Evolutionary conservation across 2,888 invertebrate species (phyloP), one percentile per base, ranked within the genome.

Genomic region (Lasioglossum lativentre): DNA sequence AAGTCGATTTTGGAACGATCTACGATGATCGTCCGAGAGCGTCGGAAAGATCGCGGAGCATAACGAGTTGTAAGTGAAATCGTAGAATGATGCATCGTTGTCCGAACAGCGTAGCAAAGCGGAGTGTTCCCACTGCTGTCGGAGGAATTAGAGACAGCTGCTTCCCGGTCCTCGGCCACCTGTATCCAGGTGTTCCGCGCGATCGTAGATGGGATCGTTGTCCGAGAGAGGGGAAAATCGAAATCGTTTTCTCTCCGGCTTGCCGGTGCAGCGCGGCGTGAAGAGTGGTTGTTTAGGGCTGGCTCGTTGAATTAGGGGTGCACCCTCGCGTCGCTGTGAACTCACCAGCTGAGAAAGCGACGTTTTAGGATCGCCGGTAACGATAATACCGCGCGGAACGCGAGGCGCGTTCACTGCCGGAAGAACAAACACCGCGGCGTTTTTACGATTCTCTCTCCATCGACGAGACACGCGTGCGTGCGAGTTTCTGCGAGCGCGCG

Each of bases 171-270:
- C 87, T 88, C 81, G 88, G 90, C 89, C 94, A 94, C 94, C 94
- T 94, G 94, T 91, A 90, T 92, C 93, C 94, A 92, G 94, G 92
- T 93, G 92, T 93, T 92, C 79, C 16, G 72, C 59, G 52, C 38
- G 68, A 83, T 83, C 81, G 84, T 75, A 84, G 83, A 75, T 82
- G 78, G 77, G 83, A 81, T 87, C 75, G 66, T n/a, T 5, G 42
- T 63, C n/a, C 38, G 14, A 80, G 74, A 27, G 19, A 14, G 79
- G 79, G 73, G 40, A 52, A 73, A 82, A 81, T 80, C 70, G 75
- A 85, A 79, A 83, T 79, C 30, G 52, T 52, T 76, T 72, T 63
- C 56, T 45, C n/a, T 2, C 30, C 8, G 42, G 66, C 73, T 27
- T 19, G 63, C 10, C 45, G 23, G 34, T 3, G 34, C 34, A 3